Base-by-base conservation (phyloP, 2,113 vertebrate species). In the Heteronetta atricapilla region DNA sequence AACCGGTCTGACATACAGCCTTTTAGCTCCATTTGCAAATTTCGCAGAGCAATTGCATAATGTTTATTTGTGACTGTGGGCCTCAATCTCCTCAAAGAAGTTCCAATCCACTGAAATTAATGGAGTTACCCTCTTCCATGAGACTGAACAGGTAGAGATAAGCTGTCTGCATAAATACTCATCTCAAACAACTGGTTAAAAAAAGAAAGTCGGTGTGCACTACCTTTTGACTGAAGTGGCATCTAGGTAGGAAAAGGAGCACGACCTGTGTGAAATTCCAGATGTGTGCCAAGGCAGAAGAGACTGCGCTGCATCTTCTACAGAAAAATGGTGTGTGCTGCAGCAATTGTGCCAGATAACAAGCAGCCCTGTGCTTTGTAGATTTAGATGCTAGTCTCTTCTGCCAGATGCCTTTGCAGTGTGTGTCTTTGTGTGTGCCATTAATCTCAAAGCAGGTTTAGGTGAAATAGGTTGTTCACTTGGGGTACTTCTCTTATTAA, bases 11-110 rank as follows among this genome's bases (percentile, higher is more conserved):
- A 31, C 38, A 44, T 80, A 18, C 28, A 33, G 48, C 40, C 50
- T 9, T 59, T 70, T 1, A 8, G 44, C 33, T 59, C 23, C 3
- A 0, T 11, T 36, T 20, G 63, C 12, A 38, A 23, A 10, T 52
- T 58, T 9, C 29, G 63, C 3, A 0, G 42, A 70, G 33, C 52
- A 38, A 8, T 10, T 5, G 26, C 10, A n/a, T 52, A 3, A 1
- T 1, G 0, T 59, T 46, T n/a, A 31, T 38, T 46, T 4, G 2
- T 2, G 5, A 4, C 21, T 5, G 3, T 3, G 34, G 34, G 19
- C 4, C 0, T 2, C 0, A 48, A 23, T 33, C 63, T 26, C 52
- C 23, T 33, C 52, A 6, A 8, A 5, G 3, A 26, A 5, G 19
- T 31, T 59, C n/a, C 12, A 5, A 26, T 28, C 42, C n/a, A 19